Evolutionary conservation across 2,888 invertebrate genomes (phyloP).

Genomic region (Arctia plantaginis): DNA sequence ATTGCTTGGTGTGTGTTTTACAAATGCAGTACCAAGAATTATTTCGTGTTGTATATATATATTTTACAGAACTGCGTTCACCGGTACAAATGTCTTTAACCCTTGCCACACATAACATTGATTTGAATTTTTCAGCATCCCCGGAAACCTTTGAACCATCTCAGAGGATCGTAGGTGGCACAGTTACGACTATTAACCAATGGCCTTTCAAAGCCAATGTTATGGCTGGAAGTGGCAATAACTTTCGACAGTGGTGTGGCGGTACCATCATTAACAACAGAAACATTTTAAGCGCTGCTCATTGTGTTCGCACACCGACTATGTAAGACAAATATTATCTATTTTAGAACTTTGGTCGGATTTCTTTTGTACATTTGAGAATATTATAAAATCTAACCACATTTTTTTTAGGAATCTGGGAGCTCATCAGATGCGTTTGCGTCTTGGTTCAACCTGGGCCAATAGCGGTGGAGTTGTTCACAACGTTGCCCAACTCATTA

Average conservation of each 20-base stretch:
- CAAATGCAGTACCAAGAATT: no score
- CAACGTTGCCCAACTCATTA: slow-evolving; percentile 30
- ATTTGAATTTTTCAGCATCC: not conserved
- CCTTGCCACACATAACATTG: no score
- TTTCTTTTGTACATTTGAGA: not conserved
- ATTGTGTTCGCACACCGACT: not conserved
- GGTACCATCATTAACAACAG: slow-evolving; percentile 2
- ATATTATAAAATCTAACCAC: not conserved
- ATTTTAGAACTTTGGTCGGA: not conserved
- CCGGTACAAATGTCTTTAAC: no score
- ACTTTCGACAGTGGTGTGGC: not conserved
- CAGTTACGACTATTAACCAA: not conserved
- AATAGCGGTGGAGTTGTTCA: slow-evolving; percentile 20
- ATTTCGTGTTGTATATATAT: no score
- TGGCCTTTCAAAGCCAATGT: not conserved
- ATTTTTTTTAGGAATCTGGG: not conserved
- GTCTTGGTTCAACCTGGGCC: not conserved
- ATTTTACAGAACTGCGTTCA: no score
- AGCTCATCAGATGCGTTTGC: not conserved
- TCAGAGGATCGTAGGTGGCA: not conserved
- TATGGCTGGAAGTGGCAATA: not conserved
- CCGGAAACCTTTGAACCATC: not conserved
- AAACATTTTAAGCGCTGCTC: not conserved
- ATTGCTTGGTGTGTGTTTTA: not conserved
- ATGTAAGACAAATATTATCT: not conserved